Evolutionary conservation across 2,797 vertebrate species (phyloP).

Genomic region (Mastacembelus armatus): DNA sequence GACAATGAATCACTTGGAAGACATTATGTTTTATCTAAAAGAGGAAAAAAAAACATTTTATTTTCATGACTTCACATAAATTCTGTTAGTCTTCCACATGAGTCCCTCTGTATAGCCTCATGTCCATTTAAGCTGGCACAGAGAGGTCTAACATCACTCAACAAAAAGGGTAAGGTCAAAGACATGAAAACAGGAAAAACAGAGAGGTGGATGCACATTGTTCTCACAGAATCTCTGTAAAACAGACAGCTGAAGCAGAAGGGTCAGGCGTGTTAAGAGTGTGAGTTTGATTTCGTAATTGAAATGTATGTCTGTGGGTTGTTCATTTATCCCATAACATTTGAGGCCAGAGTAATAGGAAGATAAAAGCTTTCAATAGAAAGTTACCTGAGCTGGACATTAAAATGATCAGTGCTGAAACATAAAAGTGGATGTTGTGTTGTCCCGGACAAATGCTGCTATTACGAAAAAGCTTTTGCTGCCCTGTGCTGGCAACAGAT

Average conservation of each 20-base stretch:
- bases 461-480: neutral
- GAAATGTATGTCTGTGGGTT: constrained; percentile 36
- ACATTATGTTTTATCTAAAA: neutral
- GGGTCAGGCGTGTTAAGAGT: constrained; percentile 49
- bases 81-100: neutral
- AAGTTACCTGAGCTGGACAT: constrained; percentile 22
- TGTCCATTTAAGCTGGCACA: constrained; percentile 9
- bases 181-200: constrained; percentile 16
- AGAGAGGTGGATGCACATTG: constrained; percentile 45
- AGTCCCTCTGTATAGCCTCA: neutral
- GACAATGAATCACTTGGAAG: neutral
- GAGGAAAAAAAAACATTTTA: constrained; percentile 3
- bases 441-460: constrained; percentile 19
- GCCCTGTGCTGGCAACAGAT: neutral
- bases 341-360: constrained; percentile 2
- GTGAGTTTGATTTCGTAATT: constrained; percentile 50
- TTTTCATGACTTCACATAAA: neutral
- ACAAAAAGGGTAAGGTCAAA: constrained; percentile 13
- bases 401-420: constrained; percentile 17
- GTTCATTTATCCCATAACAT: constrained; percentile 36
- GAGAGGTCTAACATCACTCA: constrained; percentile 7
- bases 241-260: constrained; percentile 49
- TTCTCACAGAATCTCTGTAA: constrained; percentile 44
- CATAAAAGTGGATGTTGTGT: neutral
- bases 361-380: constrained; percentile 42